Conservation (phyloP, 2,888 invertebrate genomes). For the Acanthoscelides obtectus region DNA sequence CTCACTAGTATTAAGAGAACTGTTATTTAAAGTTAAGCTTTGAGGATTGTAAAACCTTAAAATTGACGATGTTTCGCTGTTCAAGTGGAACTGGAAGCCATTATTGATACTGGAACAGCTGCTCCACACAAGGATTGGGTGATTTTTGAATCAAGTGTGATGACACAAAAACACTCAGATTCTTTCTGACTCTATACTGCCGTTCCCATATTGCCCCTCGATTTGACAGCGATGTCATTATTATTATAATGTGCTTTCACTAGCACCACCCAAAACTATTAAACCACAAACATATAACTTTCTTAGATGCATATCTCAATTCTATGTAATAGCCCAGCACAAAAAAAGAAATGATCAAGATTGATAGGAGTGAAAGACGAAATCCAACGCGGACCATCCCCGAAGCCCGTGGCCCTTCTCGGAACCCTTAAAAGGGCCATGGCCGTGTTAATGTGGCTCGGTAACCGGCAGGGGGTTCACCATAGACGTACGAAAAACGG, state of each 20-base stretch:
- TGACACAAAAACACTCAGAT: too few species aligned
- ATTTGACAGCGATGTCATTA: not conserved
- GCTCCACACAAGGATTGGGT: too few species aligned
- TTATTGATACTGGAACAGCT: too few species aligned
- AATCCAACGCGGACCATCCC: not conserved
- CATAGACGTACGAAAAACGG: not conserved
- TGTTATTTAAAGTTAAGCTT: too few species aligned
- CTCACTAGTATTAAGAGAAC: too few species aligned
- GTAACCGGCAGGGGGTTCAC: not conserved
- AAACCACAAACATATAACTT: not conserved
- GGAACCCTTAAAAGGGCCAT: not conserved
- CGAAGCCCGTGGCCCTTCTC: not conserved
- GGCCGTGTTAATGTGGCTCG: not conserved
- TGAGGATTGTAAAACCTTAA: too few species aligned
- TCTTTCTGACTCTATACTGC: not conserved
- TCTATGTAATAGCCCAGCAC: constrained; percentile 4
- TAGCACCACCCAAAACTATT: not conserved
- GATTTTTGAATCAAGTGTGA: too few species aligned
- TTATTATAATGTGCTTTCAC: not conserved
- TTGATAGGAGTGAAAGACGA: not conserved
- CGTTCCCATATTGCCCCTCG: not conserved
- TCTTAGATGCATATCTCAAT: not conserved
- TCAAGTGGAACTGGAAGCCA: too few species aligned
- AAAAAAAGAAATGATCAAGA: not conserved
- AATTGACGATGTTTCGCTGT: too few species aligned